Evolutionary conservation across 2,888 invertebrate genomes (phyloP), one percentile per base, ranked within the genome.

Genomic region (Branchinecta sandiegonensis): DNA sequence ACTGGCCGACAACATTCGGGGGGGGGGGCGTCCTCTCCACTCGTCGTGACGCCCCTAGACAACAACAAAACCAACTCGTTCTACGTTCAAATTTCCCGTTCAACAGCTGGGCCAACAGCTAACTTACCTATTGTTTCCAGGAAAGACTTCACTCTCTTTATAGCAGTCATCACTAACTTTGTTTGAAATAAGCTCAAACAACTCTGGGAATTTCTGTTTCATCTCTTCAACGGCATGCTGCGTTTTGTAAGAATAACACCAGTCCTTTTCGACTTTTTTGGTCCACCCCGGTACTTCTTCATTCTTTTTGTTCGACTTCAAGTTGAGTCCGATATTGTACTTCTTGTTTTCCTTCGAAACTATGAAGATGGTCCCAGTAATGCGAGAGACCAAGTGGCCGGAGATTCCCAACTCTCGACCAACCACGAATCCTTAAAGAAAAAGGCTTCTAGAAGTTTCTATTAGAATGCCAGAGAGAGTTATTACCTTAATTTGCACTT

Each of bases 301-400:
- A 73, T 83, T 84, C 23, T 78, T 84, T 76, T 90, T 92, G 71
- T 87, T 90, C 75, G 88, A 90, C 79, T 96, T 96, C 37, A 97
- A 81, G 77, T 94, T 91, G 65, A 97, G 82, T 0, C 96, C 97
- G 47, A 96, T 83, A 76, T 95, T 95, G 14, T 86, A 77, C 71
- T 74, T 77, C 72, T 74, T 73, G 69, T 72, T 67, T 71, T 71
- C 72, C 72, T 69, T 70, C 14, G 70, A 46, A 8, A 83, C 77
- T 2, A 94, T 83, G 71, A 87, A 84, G 67, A 96, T 82, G 0
- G 88, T 85, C 1, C 94, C 94, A 0, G 95, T 95, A 68, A 97
- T 83, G 10, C 93, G 85, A 0, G 91, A 88, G 71, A 96, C 77
- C 74, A 92, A 80, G 73, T 86, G 84, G 0, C 83, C 76, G 48